phyloP scores from a whole-genome alignment of 2,113 vertebrate species.

The Oostethus manadensis region DNA sequence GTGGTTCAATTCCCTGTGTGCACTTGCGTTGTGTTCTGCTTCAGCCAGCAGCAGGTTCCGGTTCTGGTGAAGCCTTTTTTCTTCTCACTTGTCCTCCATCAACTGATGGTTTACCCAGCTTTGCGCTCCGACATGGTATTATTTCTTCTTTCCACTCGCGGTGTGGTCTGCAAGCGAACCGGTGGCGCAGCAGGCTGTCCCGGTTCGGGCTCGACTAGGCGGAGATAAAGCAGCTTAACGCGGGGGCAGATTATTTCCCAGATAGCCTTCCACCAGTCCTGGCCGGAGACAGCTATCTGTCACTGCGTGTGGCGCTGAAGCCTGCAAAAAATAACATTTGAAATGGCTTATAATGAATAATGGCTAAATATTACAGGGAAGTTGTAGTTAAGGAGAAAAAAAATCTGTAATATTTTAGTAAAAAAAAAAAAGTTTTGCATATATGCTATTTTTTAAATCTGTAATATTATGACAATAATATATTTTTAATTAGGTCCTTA shows the following conservation, averaged over 20 bases:
- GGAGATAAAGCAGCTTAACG: constrained; percentile 67
- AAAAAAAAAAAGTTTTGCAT: too few relatives aligned
- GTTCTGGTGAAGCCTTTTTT: not conserved
- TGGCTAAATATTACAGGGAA: too few relatives aligned
- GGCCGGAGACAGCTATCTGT: constrained; percentile 32
- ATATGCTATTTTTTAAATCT: too few relatives aligned
- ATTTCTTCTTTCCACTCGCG: constrained; percentile 18
- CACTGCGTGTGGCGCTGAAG: constrained; percentile 1
- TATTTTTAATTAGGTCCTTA: too few relatives aligned
- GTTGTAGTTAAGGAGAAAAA: too few relatives aligned
- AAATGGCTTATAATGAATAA: too few relatives aligned
- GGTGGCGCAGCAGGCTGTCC: constrained; percentile 29
- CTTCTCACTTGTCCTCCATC: constrained; percentile 1
- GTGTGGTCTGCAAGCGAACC: not conserved
- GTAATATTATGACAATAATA: too few relatives aligned
- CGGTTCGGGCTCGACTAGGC: constrained; percentile 38
- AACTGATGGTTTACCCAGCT: constrained; percentile 7
- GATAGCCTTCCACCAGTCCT: constrained; percentile 46
- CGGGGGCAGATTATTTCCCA: constrained; percentile 69
- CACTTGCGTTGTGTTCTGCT: constrained; percentile 9
- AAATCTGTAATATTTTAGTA: too few relatives aligned
- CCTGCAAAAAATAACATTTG: too few relatives aligned
- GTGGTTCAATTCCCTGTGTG: constrained; percentile 40
- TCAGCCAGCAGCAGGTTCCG: not conserved
- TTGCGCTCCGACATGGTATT: constrained; percentile 30